Base-by-base conservation (phyloP, 2,888 invertebrate genomes). In the Phengaris alcon region DNA sequence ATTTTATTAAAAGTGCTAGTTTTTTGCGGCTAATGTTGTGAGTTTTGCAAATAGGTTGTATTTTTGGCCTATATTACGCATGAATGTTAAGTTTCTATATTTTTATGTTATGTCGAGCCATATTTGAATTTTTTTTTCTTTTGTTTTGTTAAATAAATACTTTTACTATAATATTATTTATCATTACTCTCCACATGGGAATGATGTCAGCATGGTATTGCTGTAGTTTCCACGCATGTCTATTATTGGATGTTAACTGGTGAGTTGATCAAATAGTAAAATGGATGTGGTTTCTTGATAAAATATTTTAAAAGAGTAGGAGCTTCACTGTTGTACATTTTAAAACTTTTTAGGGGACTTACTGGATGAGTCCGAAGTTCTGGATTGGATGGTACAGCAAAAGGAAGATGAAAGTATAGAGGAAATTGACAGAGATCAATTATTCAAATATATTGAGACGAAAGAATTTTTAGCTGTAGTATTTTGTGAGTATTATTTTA, bases 391-490 rank as follows among this genome's bases (percentile, higher is more conserved):
- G 95, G 94, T 97, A 77, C 96, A 96, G 87, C 98, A 98, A 88
- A 97, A 98, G 86, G 96, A 97, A 87, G 98, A 98, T 86, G 97
- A 97, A 87, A 98, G 97, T 85, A 97, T 98, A 81, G 97, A 97
- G 87, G 97, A 97, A 87, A 97, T 98, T 79, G 96, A 97, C 84
- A 95, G 98, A 82, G 97, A 97, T 74, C 95, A 95, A 82, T 93
- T 98, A 68, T 95, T 95, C 86, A 96, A 97, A 84, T 97, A 97
- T 88, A 97, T 98, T 82, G 97, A 96, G 84, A 96, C 96, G 54
- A 97, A 97, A 89, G 98, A 98, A 88, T 98, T 98, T 93, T 93
- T 98, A 84, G 98, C 98, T 70, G 97, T 98, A 75, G 94, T 98
- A 78, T 98, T 98, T 89, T 98, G 98, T 98, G 95, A 97, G 97